phyloP scores from a whole-genome alignment of 2,888 invertebrate species.

The Synergus itoensis region DNA sequence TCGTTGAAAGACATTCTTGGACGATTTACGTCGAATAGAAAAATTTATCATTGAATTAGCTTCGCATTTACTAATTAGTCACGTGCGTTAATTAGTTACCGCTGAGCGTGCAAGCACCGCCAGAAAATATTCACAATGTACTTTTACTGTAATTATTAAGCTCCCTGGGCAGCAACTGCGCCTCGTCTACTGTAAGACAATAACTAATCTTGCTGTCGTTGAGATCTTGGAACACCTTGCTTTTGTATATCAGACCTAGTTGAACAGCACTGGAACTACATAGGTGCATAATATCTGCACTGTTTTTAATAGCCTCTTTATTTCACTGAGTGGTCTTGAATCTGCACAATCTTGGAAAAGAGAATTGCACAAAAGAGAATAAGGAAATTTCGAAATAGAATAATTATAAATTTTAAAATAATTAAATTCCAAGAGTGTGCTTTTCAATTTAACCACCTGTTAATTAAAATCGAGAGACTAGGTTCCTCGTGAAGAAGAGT shows the following conservation, averaged over 20 bases:
- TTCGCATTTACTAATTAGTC: slow-evolving; percentile 67
- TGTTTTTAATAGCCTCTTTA: slow-evolving; percentile 53
- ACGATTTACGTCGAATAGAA: not conserved
- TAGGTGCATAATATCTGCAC: slow-evolving; percentile 57
- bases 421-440: slow-evolving; percentile 15
- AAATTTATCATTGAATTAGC: slow-evolving; percentile 19
- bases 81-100: slow-evolving; percentile 73
- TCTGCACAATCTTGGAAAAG: slow-evolving; percentile 4
- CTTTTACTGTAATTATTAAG: slow-evolving; percentile 41
- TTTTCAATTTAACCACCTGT: not conserved
- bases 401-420: not conserved
- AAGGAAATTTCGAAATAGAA: not conserved
- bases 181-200: not conserved
- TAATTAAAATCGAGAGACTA: slow-evolving; percentile 14
- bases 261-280: slow-evolving; percentile 58
- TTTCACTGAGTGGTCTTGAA: slow-evolving; percentile 38
- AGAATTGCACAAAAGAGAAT: not conserved
- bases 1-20: slow-evolving; percentile 11
- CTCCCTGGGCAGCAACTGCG: slow-evolving; percentile 40
- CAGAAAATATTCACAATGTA: slow-evolving; percentile 57
- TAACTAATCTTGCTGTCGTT: slow-evolving; percentile 30
- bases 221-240: slow-evolving; percentile 30
- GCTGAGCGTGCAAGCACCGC: slow-evolving; percentile 73
- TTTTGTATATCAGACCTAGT: slow-evolving; percentile 44
- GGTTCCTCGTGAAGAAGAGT: not conserved